Conservation (phyloP, 2,888 invertebrate species). For the Hypomecis punctinalis region DNA sequence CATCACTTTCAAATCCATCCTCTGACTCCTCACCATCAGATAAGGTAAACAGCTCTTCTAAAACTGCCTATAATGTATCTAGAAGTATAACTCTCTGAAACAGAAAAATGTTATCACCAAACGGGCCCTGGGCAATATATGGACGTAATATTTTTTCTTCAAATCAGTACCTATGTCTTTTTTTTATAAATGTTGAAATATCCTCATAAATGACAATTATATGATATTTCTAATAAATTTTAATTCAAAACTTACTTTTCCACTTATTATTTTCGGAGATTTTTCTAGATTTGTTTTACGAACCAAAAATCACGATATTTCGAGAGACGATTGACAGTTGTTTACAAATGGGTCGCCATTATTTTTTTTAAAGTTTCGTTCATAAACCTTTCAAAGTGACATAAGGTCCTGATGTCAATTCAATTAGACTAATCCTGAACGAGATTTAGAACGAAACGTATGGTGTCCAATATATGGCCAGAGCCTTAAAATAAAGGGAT, state of each 20-base stretch:
- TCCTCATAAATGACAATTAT: constrained; percentile 29
- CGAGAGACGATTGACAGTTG: neutral
- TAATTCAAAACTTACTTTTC: constrained; percentile 37
- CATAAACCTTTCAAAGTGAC: neutral
- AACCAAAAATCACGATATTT: neutral
- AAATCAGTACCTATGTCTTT: constrained; percentile 28
- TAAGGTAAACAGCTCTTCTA: constrained; percentile 32
- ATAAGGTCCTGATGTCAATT: too few relatives aligned
- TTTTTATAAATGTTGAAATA: constrained; percentile 11
- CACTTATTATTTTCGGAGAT: constrained; percentile 35
- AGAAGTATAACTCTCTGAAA: constrained; percentile 6
- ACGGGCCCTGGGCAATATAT: constrained; percentile 37
- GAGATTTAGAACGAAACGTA: too few relatives aligned
- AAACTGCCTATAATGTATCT: constrained; percentile 30
- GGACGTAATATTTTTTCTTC: constrained; percentile 35
- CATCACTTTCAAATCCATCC: constrained; percentile 33
- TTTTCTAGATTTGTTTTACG: constrained; percentile 27
- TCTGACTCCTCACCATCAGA: constrained; percentile 32
- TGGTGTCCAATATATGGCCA: too few relatives aligned
- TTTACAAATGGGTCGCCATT: constrained; percentile 2
- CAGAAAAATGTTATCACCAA: constrained; percentile 30
- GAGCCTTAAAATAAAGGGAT: too few relatives aligned
- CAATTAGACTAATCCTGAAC: too few relatives aligned
- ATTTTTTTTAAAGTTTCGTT: constrained; percentile 2
- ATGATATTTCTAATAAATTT: constrained; percentile 33